Evolutionary conservation across 2,888 invertebrate species (phyloP).

Genomic region (Melieria omissa): DNA sequence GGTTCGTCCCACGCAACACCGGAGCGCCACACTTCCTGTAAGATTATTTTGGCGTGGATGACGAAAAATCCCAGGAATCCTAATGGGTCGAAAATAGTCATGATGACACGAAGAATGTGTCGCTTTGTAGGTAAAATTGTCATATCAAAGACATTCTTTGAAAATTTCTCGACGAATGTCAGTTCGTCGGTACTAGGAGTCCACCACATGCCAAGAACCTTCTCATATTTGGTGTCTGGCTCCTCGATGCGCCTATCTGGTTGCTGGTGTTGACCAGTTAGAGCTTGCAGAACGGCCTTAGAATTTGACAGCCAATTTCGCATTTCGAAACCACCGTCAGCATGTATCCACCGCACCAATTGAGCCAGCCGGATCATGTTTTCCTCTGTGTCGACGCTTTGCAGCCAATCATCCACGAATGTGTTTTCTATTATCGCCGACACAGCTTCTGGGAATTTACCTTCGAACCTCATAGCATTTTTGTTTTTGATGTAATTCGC

Average conservation of each 20-base stretch:
- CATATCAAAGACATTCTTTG: slow-evolving; percentile 25
- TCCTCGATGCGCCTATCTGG: slow-evolving; percentile 13
- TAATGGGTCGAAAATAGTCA: slow-evolving; percentile 33
- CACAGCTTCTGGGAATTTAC: slow-evolving; percentile 16
- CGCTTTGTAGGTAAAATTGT: slow-evolving; percentile 33
- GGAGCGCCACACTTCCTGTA: slow-evolving; percentile 26
- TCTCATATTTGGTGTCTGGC: slow-evolving; percentile 9
- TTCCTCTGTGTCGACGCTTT: slow-evolving; percentile 26
- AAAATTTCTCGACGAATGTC: slow-evolving; percentile 1
- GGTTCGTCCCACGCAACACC: no score
- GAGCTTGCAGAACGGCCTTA: not conserved
- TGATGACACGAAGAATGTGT: slow-evolving; percentile 30
- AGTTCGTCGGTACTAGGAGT: slow-evolving; percentile 10
- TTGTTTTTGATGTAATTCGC: slow-evolving; percentile 33
- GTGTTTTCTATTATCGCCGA: slow-evolving; percentile 21
- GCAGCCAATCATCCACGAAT: slow-evolving; percentile 30
- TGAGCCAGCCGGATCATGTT: slow-evolving; percentile 1
- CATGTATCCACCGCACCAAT: slow-evolving; percentile 31
- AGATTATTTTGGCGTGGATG: no score
- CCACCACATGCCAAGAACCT: slow-evolving; percentile 20
- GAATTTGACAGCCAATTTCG: slow-evolving; percentile 40
- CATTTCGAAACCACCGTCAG: slow-evolving; percentile 36
- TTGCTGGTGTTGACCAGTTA: not conserved
- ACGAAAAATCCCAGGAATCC: slow-evolving; percentile 1
- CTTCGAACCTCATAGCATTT: slow-evolving; percentile 21